Conservation (phyloP, 2,797 vertebrate species). For the Gadopsis marmoratus region DNA sequence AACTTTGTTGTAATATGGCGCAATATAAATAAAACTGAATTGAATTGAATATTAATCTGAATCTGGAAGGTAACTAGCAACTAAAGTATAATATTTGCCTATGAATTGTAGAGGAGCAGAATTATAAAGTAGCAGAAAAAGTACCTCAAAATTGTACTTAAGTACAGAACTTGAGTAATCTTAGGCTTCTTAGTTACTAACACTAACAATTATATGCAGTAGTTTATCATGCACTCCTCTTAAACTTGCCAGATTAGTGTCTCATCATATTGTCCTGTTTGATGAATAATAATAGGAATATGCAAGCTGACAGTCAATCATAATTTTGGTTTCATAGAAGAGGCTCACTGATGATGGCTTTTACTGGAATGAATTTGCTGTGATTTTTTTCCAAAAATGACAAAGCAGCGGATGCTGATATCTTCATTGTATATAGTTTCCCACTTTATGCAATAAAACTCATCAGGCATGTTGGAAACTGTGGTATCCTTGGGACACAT, state of each 20-base stretch:
- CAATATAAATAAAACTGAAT: no score
- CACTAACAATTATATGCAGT: not conserved
- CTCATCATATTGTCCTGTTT: not conserved
- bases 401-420: not conserved
- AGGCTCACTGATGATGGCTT: not conserved
- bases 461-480: not conserved
- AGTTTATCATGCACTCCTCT: not conserved
- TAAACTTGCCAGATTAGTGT: not conserved
- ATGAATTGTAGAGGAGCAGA: not conserved
- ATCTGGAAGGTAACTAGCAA: not conserved
- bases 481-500: not conserved
- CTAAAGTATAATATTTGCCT: not conserved
- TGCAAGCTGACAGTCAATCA: not conserved
- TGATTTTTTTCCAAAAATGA: not conserved
- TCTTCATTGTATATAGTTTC: not conserved
- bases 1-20: no score
- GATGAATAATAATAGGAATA: not conserved
- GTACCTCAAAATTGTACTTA: not conserved
- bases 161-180: not conserved
- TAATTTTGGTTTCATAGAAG: no score
- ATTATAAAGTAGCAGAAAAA: not conserved
- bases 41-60: not conserved
- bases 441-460: slow-evolving; percentile 2
- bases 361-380: not conserved
- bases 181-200: not conserved